phyloP scores from a whole-genome alignment of 2,888 invertebrate genomes.

The Tiliacea citrago region DNA sequence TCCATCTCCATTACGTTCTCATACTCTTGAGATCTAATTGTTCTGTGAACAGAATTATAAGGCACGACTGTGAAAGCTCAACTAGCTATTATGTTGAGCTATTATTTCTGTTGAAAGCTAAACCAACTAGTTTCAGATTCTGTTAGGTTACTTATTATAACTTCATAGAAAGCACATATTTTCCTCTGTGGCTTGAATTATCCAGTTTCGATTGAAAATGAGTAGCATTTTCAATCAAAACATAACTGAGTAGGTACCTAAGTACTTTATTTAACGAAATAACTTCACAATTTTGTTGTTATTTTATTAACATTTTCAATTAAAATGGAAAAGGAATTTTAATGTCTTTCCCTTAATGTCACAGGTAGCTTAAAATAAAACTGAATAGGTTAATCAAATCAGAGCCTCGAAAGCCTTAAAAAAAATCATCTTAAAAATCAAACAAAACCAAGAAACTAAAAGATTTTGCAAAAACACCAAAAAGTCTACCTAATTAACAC shows the following conservation, averaged over 20 bases:
- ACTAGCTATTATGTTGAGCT: neutral
- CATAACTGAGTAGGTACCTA: no score
- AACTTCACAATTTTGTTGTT: no score
- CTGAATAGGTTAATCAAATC: neutral
- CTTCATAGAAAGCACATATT: neutral
- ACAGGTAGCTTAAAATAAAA: neutral
- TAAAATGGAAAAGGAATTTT: neutral
- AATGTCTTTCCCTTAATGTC: neutral
- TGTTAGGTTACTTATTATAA: constrained; percentile 9
- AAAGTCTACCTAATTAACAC: neutral
- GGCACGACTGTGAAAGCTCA: neutral
- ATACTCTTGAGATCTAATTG: neutral
- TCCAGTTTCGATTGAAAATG: neutral
- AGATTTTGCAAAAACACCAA: neutral
- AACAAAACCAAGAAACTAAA: neutral
- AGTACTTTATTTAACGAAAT: neutral
- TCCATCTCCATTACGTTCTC: no score
- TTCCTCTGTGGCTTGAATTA: no score
- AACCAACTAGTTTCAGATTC: constrained; percentile 6
- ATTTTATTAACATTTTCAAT: neutral
- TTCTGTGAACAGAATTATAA: neutral
- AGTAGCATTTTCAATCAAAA: no score
- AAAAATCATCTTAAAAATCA: neutral
- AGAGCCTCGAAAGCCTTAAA: neutral
- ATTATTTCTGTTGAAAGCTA: constrained; percentile 10